These are phyloP conservation scores for Caracal caracal DNA, from an alignment of 2,113 vertebrate genomes.

Conservation along the genomic window DNA sequence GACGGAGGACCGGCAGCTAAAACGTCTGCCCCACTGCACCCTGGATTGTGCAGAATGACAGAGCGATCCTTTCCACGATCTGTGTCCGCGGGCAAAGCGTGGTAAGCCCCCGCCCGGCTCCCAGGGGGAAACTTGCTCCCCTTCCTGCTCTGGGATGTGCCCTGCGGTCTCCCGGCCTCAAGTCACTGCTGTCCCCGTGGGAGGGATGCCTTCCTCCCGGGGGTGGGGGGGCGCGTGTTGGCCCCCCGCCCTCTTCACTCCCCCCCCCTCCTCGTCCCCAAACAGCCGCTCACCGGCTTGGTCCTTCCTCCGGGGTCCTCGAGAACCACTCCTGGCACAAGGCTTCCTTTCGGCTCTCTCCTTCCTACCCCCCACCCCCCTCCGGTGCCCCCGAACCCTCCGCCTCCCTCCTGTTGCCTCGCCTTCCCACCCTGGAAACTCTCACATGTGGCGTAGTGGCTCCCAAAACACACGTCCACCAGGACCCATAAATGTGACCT, in stretches of 20 bases:
- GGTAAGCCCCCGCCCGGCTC: neutral
- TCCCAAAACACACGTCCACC: neutral
- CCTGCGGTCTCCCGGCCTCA: fast-evolving
- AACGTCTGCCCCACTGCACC: fast-evolving
- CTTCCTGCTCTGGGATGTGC: fast-evolving
- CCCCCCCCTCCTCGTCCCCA: neutral
- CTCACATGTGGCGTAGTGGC: fast-evolving
- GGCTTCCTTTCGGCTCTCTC: neutral
- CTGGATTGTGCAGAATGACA: fast-evolving
- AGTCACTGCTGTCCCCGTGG: neutral
- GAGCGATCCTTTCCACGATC: fast-evolving
- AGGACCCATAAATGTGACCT: fast-evolving
- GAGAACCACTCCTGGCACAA: fast-evolving
- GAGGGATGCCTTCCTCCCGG: neutral
- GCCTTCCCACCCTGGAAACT: neutral
- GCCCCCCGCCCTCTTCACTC: neutral
- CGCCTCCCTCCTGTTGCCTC: fast-evolving
- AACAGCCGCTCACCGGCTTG: neutral
- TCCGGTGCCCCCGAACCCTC: neutral
- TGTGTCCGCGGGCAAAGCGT: fast-evolving
- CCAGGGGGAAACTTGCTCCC: too few relatives aligned
- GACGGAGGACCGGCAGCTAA: neutral
- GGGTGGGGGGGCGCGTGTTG: too few relatives aligned
- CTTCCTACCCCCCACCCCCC: fast-evolving
- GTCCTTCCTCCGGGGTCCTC: neutral